Conservation (phyloP, 2,113 vertebrate species). For the Porphyrio hochstetteri region DNA sequence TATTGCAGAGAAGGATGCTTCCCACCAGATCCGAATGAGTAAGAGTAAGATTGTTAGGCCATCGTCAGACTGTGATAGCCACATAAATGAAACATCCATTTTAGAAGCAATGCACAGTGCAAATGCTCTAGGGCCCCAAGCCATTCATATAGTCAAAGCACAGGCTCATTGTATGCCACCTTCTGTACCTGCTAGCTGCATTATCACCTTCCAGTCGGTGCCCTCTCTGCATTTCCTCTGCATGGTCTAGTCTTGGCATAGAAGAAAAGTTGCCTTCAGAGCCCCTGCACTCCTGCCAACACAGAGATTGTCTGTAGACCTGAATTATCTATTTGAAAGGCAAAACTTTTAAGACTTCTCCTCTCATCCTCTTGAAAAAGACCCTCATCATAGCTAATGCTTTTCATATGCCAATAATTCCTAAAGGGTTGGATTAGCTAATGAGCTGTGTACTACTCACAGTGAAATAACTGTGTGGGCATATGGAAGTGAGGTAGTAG, state of each 20-base stretch:
- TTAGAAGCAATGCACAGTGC: not conserved
- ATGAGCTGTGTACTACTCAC: not conserved
- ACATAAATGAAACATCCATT: not conserved
- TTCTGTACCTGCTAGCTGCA: slow-evolving; percentile 24
- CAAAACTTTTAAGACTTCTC: not conserved
- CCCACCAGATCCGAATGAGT: not conserved
- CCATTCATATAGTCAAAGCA: not conserved
- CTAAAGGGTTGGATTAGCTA: not conserved
- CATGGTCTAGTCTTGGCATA: rapidly evolving
- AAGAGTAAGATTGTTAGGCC: not conserved
- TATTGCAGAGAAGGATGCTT: not conserved
- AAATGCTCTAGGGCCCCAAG: not conserved
- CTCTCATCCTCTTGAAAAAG: not conserved
- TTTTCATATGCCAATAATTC: not conserved
- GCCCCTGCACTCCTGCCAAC: not conserved
- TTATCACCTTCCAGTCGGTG: not conserved
- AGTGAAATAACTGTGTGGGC: not conserved
- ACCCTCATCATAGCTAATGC: not conserved
- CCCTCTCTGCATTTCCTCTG: not conserved
- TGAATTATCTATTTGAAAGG: not conserved
- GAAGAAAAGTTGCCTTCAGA: not conserved
- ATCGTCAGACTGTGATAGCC: rapidly evolving
- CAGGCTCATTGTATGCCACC: rapidly evolving
- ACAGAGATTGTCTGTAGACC: not conserved
- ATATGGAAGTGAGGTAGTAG: not conserved